These are phyloP conservation scores for Xiphias gladius DNA, from an alignment of 2,113 vertebrate species.

Conservation along the genomic window DNA sequence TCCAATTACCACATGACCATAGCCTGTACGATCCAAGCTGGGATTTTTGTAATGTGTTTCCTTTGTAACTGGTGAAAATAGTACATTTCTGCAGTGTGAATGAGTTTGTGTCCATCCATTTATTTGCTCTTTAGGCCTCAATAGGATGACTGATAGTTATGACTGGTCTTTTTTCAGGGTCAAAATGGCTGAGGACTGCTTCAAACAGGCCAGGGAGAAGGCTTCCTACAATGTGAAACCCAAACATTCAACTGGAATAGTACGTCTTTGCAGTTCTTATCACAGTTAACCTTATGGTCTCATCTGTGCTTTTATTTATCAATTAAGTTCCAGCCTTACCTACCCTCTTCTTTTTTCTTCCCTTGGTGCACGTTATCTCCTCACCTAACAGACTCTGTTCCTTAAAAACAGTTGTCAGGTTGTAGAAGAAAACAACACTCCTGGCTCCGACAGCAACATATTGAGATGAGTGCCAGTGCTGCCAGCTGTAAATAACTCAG, in stretches of 20 bases:
- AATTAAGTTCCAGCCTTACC: constrained; percentile 1
- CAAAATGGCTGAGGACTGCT: constrained; percentile 93
- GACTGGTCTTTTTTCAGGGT: constrained; percentile 81
- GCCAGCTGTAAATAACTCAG: constrained; percentile 57
- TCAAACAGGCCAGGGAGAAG: constrained; percentile 92
- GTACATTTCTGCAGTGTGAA: constrained; percentile 17
- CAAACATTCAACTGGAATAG: constrained; percentile 94
- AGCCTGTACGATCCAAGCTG: constrained; percentile 16
- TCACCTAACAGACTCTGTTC: constrained; percentile 24
- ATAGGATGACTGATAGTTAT: neutral
- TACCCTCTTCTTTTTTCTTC: constrained; percentile 17
- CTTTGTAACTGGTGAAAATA: constrained; percentile 17
- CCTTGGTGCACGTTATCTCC: constrained; percentile 24
- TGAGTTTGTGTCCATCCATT: constrained; percentile 13
- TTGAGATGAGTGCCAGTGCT: constrained; percentile 30
- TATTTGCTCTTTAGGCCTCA: constrained; percentile 10
- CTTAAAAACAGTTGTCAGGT: constrained; percentile 31
- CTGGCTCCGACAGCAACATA: constrained; percentile 25
- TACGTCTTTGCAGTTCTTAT: constrained; percentile 77
- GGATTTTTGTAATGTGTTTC: neutral
- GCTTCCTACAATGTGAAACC: constrained; percentile 92
- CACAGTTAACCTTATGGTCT: neutral
- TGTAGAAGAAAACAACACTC: constrained; percentile 42
- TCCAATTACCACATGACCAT: constrained; percentile 46
- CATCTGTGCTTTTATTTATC: constrained; percentile 26